Percentiles rank a stretch among this genome's conserved stretches.
Evolutionary conservation across 2,113 vertebrate genomes (phyloP).

Genomic region (Progne subis): DNA sequence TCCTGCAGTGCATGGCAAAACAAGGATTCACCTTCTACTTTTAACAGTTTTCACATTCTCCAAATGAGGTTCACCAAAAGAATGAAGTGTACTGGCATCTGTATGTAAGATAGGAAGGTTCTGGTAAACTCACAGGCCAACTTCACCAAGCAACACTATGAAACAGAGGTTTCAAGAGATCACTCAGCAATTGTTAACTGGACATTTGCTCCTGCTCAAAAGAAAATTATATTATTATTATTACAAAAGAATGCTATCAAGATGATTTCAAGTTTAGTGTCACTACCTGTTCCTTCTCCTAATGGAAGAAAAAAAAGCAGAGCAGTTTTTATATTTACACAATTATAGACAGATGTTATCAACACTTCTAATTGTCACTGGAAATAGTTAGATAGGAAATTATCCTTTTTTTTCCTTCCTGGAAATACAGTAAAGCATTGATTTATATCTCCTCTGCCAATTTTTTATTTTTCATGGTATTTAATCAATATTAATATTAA

Average conservation of each 20-base stretch:
- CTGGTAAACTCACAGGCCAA: accelerated
- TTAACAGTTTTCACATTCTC: not conserved
- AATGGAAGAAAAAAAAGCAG: not conserved
- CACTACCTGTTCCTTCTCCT: not conserved
- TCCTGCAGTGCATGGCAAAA: not conserved
- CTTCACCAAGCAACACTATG: not conserved
- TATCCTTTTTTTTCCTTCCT: not conserved
- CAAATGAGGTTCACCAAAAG: not conserved
- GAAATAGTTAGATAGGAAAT: not conserved
- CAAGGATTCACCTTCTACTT: not conserved
- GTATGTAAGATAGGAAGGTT: not conserved
- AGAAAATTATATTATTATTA: not conserved
- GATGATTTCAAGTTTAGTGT: not conserved
- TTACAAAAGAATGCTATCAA: not conserved
- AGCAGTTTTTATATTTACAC: not conserved
- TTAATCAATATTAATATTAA: not conserved
- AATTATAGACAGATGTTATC: not conserved
- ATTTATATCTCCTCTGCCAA: not conserved
- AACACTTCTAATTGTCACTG: not conserved
- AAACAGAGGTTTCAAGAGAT: not conserved
- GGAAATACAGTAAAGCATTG: not conserved
- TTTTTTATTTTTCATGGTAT: not conserved
- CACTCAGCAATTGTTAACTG: not conserved
- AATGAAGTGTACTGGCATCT: not conserved
- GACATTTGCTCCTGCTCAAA: not conserved